Evolutionary conservation across 1,140 invertebrate species (phyloP).

Genomic region (Aricia agestis): DNA sequence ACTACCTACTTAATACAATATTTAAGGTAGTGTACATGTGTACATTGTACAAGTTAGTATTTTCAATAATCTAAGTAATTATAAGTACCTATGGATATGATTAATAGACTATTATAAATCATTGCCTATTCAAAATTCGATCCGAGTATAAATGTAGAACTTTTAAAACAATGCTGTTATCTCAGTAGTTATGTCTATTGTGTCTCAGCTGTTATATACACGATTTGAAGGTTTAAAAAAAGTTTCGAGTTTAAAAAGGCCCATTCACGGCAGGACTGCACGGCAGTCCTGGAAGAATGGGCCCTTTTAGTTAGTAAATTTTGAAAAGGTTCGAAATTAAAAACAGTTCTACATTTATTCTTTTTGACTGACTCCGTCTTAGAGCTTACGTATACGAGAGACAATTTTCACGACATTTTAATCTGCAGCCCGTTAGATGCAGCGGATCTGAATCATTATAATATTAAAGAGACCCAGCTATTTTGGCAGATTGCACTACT

Average conservation of each 20-base stretch:
- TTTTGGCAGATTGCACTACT: too few relatives aligned
- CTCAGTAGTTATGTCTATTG: too few relatives aligned
- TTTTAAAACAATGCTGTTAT: neutral
- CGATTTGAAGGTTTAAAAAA: too few relatives aligned
- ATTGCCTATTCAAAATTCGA: neutral
- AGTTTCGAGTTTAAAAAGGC: too few relatives aligned
- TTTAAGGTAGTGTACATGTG: neutral
- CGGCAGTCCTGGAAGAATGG: too few relatives aligned
- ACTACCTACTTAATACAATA: too few relatives aligned
- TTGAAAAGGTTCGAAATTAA: too few relatives aligned
- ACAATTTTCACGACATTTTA: neutral
- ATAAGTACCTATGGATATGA: neutral
- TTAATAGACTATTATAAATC: neutral
- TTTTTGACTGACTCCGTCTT: neutral
- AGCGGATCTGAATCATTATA: too few relatives aligned
- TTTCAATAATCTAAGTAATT: neutral
- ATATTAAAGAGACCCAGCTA: too few relatives aligned
- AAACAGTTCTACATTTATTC: neutral
- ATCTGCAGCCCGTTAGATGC: too few relatives aligned
- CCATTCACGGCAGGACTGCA: too few relatives aligned
- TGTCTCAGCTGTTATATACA: neutral
- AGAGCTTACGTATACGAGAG: neutral
- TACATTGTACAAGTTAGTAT: neutral
- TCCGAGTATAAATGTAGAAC: neutral
- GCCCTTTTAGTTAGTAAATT: too few relatives aligned